Conservation (phyloP, 2,888 invertebrate species). For the Subacronicta megacephala region DNA sequence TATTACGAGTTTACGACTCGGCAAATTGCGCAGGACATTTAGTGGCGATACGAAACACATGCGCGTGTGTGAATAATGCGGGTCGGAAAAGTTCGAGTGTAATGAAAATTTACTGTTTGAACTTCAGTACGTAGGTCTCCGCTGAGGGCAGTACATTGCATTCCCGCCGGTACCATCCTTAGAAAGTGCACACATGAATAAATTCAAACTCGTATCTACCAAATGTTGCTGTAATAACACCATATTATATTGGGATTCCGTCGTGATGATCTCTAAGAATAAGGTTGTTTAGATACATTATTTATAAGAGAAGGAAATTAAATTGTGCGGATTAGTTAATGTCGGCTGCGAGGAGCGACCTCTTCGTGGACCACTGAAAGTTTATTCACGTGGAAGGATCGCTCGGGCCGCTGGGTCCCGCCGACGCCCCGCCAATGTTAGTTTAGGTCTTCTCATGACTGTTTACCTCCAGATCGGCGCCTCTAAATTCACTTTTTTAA, state of each 20-base stretch:
- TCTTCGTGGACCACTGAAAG: constrained; percentile 16
- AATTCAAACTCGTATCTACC: constrained; percentile 24
- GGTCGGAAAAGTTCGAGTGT: constrained; percentile 55
- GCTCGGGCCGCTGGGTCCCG: constrained; percentile 4
- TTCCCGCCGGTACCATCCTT: constrained; percentile 36
- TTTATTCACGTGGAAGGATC: constrained; percentile 28
- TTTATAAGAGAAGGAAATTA: constrained; percentile 23
- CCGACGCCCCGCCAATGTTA: constrained; percentile 21
- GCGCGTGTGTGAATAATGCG: constrained; percentile 43
- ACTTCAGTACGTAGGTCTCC: constrained; percentile 48
- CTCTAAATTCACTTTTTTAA: constrained; percentile 17
- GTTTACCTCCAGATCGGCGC: constrained; percentile 11
- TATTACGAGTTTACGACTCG: constrained; percentile 28
- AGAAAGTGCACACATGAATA: constrained; percentile 16
- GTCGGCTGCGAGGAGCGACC: constrained; percentile 6
- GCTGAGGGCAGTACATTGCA: constrained; percentile 58
- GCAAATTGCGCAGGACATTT: constrained; percentile 18
- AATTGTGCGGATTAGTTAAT: constrained; percentile 31
- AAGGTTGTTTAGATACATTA: constrained; percentile 21
- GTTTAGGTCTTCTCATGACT: constrained; percentile 31
- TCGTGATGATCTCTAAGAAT: constrained; percentile 11
- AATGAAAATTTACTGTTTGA: constrained; percentile 68
- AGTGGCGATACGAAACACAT: constrained; percentile 9
- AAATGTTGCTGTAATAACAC: constrained; percentile 15
- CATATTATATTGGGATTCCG: constrained; percentile 15